Evolutionary conservation across 1,140 invertebrate genomes (phyloP).

Genomic region (Sarcophaga peregrina): DNA sequence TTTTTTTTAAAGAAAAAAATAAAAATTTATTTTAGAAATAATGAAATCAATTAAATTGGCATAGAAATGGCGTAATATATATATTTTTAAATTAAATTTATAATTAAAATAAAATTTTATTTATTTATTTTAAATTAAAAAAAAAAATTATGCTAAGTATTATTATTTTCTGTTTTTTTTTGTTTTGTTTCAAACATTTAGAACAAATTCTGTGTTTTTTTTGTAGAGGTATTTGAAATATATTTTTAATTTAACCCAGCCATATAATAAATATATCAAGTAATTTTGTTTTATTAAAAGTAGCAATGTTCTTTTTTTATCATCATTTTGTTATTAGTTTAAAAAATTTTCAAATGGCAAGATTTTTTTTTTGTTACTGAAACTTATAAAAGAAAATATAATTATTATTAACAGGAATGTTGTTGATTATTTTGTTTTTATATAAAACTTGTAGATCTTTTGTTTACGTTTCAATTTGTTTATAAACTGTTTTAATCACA

Average conservation of each 20-base stretch:
- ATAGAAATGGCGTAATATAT: constrained; percentile 6
- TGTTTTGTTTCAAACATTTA: background rate
- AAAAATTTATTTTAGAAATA: no score
- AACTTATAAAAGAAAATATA: no score
- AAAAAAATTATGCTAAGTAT: no score
- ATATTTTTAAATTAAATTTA: background rate
- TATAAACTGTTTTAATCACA: no score
- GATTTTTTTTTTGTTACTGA: background rate
- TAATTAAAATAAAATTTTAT: background rate
- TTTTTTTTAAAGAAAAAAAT: no score
- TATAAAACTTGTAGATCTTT: no score
- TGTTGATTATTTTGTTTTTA: no score
- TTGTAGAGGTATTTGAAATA: background rate
- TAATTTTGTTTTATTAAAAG: no score
- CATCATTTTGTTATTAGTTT: background rate
- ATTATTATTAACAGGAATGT: no score
- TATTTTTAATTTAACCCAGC: constrained; percentile 13
- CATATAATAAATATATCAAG: background rate
- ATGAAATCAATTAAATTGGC: background rate
- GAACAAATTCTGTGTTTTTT: background rate
- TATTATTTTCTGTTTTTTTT: background rate
- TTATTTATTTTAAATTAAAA: background rate
- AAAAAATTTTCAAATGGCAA: background rate
- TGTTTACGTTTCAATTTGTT: no score
- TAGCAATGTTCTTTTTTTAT: background rate